Conservation (phyloP, 2,888 invertebrate genomes). For the Stenolophus ochropezus region DNA sequence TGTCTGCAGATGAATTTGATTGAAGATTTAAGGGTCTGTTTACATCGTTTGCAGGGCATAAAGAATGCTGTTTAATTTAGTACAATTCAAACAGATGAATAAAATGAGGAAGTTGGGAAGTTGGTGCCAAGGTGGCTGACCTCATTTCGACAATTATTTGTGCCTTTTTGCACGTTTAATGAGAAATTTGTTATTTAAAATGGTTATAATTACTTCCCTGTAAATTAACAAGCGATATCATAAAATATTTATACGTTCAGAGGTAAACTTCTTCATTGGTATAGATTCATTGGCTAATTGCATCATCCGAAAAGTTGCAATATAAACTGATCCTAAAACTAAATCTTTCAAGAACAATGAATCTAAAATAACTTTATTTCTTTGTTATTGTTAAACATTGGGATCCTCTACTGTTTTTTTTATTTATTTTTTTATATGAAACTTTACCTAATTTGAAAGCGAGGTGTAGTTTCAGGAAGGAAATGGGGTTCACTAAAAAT, state of each 20-base stretch:
- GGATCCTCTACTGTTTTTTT: too few species aligned
- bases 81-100: neutral
- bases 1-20: constrained; percentile 5
- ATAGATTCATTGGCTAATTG: too few species aligned
- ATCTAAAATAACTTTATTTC: too few species aligned
- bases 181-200: neutral
- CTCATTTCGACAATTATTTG: neutral
- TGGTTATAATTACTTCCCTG: neutral
- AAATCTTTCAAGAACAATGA: too few species aligned
- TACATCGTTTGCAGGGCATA: neutral
- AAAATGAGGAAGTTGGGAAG: neutral
- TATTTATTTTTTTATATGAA: too few species aligned
- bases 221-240: neutral
- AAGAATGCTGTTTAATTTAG: neutral
- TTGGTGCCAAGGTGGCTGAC: neutral
- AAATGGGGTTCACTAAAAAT: too few species aligned
- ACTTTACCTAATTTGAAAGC: too few species aligned
- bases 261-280: too few species aligned
- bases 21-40: neutral
- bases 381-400: too few species aligned
- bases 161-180: neutral
- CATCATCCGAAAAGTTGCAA: too few species aligned
- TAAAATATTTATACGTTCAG: neutral
- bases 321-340: too few species aligned
- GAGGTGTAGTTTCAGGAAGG: too few species aligned